phyloP scores from a whole-genome alignment of 2,888 invertebrate genomes.

The Conops quadrifasciatus region DNA sequence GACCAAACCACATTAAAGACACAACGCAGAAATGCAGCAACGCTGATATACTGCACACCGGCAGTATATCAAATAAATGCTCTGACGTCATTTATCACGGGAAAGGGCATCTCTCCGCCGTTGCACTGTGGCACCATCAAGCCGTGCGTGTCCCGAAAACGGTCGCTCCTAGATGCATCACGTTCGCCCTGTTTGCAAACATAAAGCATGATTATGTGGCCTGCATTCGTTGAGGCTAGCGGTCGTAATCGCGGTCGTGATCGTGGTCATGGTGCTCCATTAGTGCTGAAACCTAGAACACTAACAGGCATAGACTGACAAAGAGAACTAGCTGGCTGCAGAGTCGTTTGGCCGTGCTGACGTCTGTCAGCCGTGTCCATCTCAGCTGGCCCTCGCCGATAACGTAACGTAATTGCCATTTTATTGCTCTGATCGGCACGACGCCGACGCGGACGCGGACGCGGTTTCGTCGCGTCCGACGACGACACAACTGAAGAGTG shows the following conservation, averaged over 20 bases:
- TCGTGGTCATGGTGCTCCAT: conserved; percentile 2
- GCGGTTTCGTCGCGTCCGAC: no score
- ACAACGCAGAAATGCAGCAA: conserved; percentile 14
- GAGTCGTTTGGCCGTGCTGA: not conserved
- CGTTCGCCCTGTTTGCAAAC: not conserved
- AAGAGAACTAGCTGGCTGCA: no score
- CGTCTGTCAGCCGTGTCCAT: not conserved
- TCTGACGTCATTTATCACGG: conserved; percentile 16
- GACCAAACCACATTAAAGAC: not conserved
- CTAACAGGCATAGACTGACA: not conserved
- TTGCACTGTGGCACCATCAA: not conserved
- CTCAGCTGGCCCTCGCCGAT: conserved; percentile 1
- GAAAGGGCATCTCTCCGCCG: not conserved
- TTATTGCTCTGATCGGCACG: not conserved
- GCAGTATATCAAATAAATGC: conserved; percentile 7
- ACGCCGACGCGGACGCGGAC: not conserved
- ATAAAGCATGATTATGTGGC: conserved; percentile 30
- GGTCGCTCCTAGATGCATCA: not conserved
- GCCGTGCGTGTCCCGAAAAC: not conserved
- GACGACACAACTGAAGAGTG: not conserved
- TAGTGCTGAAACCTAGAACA: conserved; percentile 14
- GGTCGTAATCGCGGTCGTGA: conserved; percentile 6
- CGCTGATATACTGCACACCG: not conserved
- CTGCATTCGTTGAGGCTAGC: conserved; percentile 4
- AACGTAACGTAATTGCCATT: conserved; percentile 23